Evolutionary conservation across 2,888 invertebrate genomes (phyloP).

Genomic region (Meta bourneti): DNA sequence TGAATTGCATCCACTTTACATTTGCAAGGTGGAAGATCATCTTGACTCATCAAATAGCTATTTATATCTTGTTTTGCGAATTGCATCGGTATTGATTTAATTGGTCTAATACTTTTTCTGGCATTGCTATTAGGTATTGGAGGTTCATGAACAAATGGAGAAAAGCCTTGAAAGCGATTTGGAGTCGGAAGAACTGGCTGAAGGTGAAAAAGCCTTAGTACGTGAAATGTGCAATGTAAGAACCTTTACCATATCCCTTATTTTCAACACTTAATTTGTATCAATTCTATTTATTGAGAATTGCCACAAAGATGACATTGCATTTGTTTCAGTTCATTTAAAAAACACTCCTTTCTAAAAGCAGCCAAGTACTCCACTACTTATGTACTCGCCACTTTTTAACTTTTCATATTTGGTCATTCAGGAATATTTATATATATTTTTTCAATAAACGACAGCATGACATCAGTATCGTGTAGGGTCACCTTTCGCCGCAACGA

Average conservation of each 20-base stretch:
- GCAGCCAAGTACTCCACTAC: neutral
- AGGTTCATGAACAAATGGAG: slow-evolving; percentile 93
- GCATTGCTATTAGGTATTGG: slow-evolving; percentile 84
- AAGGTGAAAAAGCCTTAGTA: slow-evolving; percentile 94
- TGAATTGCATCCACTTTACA: too few relatives aligned
- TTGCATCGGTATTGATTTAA: too few relatives aligned
- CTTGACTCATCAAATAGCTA: too few relatives aligned
- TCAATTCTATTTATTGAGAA: neutral
- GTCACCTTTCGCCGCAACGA: too few relatives aligned
- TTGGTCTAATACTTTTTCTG: too few relatives aligned
- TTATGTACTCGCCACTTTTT: neutral
- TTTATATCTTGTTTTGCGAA: too few relatives aligned
- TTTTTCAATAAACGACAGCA: too few relatives aligned
- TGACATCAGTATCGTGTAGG: too few relatives aligned
- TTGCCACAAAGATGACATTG: neutral
- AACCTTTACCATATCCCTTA: slow-evolving; percentile 72
- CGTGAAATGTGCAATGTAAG: slow-evolving; percentile 96
- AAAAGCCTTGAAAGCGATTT: slow-evolving; percentile 78
- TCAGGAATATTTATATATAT: too few relatives aligned
- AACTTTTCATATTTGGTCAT: too few relatives aligned
- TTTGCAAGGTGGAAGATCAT: too few relatives aligned
- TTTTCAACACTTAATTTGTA: neutral
- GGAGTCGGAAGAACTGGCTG: slow-evolving; percentile 82
- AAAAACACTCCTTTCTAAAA: neutral
- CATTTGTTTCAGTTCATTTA: neutral